Evolutionary conservation across 2,113 vertebrate species (phyloP), one percentile per base, ranked within the genome.

Genomic region (Neofelis nebulosa): DNA sequence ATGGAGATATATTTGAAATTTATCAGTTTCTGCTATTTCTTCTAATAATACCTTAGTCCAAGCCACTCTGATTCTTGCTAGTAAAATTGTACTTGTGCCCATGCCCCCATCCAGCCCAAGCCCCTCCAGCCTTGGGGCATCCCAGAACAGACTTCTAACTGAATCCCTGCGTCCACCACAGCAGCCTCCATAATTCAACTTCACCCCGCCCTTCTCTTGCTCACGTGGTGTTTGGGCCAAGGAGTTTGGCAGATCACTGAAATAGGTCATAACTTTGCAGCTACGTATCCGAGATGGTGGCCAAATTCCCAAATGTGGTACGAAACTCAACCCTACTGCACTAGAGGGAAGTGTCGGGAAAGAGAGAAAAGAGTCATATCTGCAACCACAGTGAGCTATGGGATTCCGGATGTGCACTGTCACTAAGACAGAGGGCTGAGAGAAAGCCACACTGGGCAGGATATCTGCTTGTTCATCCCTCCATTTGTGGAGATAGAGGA

Each of bases 391-490:
- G 31, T 8, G 18, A 45, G 57, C 41, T 15, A 0, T 12, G 1
- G 16, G 63, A 25, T 57, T 41, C 12, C 33, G 1, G 18, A 0
- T 2, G 14, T 19, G 36, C 15, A 16, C 4, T 3, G 1, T 12
- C 6, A 41, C 69, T n/a, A 13, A 9, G 33, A 52, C 33, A 41
- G 16, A 23, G 38, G 27, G 13, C 45, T 33, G 13, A 48, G 10
- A 4, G 38, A 19, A 29, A 1, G 15, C 29, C 80, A 63, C 3
- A 21, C 7, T 10, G 7, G 33, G 6, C 38, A 4, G 7, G 45
- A 3, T 25, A n/a, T 4, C 4, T 14, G 13, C 7, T 0, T 33
- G 23, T 31, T 65, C 13, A 12, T 76, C 3, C 36, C 48, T 36
- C 11, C 69, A 73, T 16, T n/a, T 11, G 2, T 3, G 11, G 21